Evolutionary conservation across 2,888 invertebrate species (phyloP).

Genomic region (Eupsilia transversa): DNA sequence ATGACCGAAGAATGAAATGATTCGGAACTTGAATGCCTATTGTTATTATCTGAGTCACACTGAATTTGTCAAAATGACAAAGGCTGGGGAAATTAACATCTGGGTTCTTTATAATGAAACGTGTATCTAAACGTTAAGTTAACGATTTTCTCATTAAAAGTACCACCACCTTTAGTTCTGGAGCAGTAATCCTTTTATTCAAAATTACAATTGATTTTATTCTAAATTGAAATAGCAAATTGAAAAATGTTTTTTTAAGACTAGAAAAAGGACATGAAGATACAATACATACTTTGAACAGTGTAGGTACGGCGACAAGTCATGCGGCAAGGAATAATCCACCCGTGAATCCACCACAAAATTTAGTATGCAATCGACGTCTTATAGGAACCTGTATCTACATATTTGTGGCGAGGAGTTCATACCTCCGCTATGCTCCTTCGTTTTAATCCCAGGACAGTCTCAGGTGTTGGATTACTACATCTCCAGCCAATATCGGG

Average conservation of each 20-base stretch:
- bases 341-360: too few relatives aligned
- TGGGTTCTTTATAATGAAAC: slow-evolving; percentile 35
- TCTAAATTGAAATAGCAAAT: not conserved
- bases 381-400: slow-evolving; percentile 23
- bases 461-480: slow-evolving; percentile 75
- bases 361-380: slow-evolving; percentile 51
- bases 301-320: not conserved
- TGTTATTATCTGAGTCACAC: slow-evolving; percentile 45
- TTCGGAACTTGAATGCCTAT: slow-evolving; percentile 40
- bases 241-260: not conserved
- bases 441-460: slow-evolving; percentile 68
- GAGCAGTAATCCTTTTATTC: not conserved
- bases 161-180: not conserved
- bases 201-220: not conserved
- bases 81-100: slow-evolving; percentile 44
- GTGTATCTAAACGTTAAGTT: not conserved
- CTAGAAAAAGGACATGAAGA: not conserved
- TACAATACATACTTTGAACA: too few relatives aligned
- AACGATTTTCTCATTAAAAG: not conserved
- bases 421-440: slow-evolving; percentile 55
- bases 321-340: slow-evolving; percentile 23
- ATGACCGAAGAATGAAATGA: slow-evolving; percentile 28
- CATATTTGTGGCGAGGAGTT: slow-evolving; percentile 60
- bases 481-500: slow-evolving; percentile 65
- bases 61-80: slow-evolving; percentile 51